Percentiles rank a stretch among this genome's conserved stretches.
Conservation (phyloP, 2,113 vertebrate species). For the Tympanuchus pallidicinctus region DNA sequence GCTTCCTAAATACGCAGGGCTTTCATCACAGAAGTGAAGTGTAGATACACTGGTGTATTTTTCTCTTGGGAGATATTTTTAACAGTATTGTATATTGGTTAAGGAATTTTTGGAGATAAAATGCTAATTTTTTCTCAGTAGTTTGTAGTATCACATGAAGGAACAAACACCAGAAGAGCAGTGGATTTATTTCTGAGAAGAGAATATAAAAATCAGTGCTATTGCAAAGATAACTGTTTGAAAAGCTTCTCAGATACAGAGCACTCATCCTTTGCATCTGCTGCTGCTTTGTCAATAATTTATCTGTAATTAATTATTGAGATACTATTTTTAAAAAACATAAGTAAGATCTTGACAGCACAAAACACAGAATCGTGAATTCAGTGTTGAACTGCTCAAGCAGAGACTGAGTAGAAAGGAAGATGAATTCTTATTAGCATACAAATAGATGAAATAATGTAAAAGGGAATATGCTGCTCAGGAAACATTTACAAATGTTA, state of each 20-base stretch:
- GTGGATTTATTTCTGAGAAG: neutral
- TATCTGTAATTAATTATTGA: conserved; percentile 60
- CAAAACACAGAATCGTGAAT: neutral
- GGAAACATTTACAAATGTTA: conserved; percentile 38
- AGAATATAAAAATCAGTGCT: neutral
- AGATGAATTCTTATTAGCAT: conserved; percentile 35
- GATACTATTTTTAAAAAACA: neutral
- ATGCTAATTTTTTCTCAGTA: neutral
- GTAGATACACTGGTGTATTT: neutral
- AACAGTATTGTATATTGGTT: neutral
- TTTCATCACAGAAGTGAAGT: neutral
- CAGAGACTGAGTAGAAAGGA: neutral
- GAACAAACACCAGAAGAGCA: neutral
- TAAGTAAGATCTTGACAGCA: conserved; percentile 22
- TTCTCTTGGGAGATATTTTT: neutral
- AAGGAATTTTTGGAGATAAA: neutral
- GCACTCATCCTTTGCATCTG: conserved; percentile 8
- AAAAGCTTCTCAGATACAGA: neutral
- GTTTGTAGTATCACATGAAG: neutral
- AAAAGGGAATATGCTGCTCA: conserved; percentile 16
- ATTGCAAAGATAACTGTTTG: neutral
- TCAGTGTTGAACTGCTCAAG: conserved; percentile 13
- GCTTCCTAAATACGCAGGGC: neutral
- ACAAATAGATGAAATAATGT: conserved; percentile 59
- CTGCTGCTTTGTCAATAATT: conserved; percentile 56